Evolutionary conservation across 53 echinoderm and acorn worm genomes (phyloP).

Genomic region (Crossaster papposus): DNA sequence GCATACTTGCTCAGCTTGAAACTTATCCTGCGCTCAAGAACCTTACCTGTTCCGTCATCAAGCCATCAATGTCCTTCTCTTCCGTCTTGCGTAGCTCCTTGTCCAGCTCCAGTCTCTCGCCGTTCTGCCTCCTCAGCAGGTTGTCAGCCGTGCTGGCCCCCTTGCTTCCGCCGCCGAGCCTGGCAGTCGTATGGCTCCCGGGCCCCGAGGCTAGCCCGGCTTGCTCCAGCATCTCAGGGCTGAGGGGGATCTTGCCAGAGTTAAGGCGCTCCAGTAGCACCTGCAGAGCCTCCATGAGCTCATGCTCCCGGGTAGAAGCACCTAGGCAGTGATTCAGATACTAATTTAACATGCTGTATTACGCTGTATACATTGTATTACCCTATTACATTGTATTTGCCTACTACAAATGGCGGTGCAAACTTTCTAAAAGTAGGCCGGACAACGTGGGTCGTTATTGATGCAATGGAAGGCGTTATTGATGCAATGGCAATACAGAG

Average conservation of each 20-base stretch:
- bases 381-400: too few species aligned
- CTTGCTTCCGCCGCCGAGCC: constrained; percentile 67
- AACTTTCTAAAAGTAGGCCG: too few species aligned
- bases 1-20: too few species aligned
- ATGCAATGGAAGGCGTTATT: too few species aligned
- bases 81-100: constrained; percentile 82
- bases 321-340: constrained; percentile 43
- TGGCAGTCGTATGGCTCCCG: constrained; percentile 55
- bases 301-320: constrained; percentile 71
- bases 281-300: constrained; percentile 90
- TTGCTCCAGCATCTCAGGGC: constrained; percentile 93
- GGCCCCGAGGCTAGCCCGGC: constrained; percentile 60
- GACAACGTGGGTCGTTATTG: too few species aligned
- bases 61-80: constrained; percentile 82
- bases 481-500: too few species aligned
- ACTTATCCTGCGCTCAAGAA: background rate
- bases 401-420: too few species aligned
- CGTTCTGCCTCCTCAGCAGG: constrained; percentile 77
- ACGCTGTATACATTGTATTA: background rate
- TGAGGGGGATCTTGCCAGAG: constrained; percentile 91
- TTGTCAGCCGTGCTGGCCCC: constrained; percentile 71
- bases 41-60: constrained; percentile 79
- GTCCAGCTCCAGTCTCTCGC: constrained; percentile 76
- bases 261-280: constrained; percentile 91
- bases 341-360: too few species aligned